Evolutionary conservation across 2,888 invertebrate genomes (phyloP), one percentile per base, ranked within the genome.

Genomic region (Thera britannica): DNA sequence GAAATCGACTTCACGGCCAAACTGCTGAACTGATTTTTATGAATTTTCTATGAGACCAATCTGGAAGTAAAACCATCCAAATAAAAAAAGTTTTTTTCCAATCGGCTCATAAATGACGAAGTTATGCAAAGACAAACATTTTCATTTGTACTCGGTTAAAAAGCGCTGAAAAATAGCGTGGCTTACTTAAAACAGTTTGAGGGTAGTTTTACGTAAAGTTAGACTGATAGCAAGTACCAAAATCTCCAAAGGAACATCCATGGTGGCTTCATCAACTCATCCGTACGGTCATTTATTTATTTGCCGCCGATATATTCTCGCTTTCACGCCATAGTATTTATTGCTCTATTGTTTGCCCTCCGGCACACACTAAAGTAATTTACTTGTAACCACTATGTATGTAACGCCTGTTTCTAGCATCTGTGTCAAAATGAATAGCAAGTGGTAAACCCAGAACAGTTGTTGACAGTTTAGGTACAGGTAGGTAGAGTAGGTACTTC

Each of bases 261-360:
- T 48, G 7, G 54, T 41, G 44, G 51, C 12, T 54, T 2, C 41
- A 23, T 70, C 60, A 12, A 44, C 48, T 23, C 6, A 59, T 66
- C 57, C 38, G 48, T 58, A 54, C 12, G 52, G 41, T 12, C 23
- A 38, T 66, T 90, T 87, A 92, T 92, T 91, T 92, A 91, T 90
- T 82, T 85, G 82, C 85, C 84, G 87, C 82, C 89, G 89, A 90
- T 90, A 88, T 82, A 77, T 86, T 82, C 83, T 84, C 83, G 86
- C 92, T 91, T 90, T 90, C 90, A 85, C 85, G 3, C 83, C 80
- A 84, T 86, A 81, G 82, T 85, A 79, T 86, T 92, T 92, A 92
- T 90, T 86, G 87, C 91, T 90, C 90, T 90, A 92, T 93, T 93
- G 92, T 92, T 90, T 85, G 85, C 85, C 85, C 82, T 82, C 74